Base-by-base conservation (phyloP, 1,140 invertebrate species). In the Zaprionus africanus region DNA sequence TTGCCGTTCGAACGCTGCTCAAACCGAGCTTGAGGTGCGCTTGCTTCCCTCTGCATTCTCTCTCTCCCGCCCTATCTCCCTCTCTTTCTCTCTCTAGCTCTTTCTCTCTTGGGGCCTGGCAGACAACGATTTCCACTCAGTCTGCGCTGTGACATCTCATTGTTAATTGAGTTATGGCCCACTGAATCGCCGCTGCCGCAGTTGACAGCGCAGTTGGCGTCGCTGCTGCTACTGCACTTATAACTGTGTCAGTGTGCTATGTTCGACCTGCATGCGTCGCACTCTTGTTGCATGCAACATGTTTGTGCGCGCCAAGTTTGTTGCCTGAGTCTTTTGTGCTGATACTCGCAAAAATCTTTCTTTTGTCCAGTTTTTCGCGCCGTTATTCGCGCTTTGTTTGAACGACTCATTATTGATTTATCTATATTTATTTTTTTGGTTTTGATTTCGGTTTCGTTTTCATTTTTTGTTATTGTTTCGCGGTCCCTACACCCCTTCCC, bases 291-390 rank as follows among this genome's bases (percentile, higher is more conserved):
- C 60, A 54, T 71, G 72, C 34, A 83, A 77, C 81, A 63, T 79
- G 81, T 79, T 60, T n/a, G 66, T 6, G 1, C 4, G 13, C 31
- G 31, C 9, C 83, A 63, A 84, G 85, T 88, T 88, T 62, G 84
- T 57, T 63, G 85, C 71, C 61, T 84, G 57, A 88, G 68, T 88
- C 84, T 84, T 88, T 88, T 71, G 84, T 84, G 67, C 74, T 51
- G 68, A 31, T 15, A 24, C 34, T 66, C n/a, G 38, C 64, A 56
- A 56, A 65, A 28, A 17, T 34, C 5, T 34, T 28, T 41, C 38
- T 15, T 46, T 17, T 46, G 46, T 51, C 13, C 19, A 24, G 6
- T 11, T 46, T 70, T 66, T 54, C 15, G 63, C 31, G 63, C 84
- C 64, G 84, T 76, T 88, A 83, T 76, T 0, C 4, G 61, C 59